Evolutionary conservation across 2,113 vertebrate species (phyloP).

Genomic region (Pristiophorus japonicus): DNA sequence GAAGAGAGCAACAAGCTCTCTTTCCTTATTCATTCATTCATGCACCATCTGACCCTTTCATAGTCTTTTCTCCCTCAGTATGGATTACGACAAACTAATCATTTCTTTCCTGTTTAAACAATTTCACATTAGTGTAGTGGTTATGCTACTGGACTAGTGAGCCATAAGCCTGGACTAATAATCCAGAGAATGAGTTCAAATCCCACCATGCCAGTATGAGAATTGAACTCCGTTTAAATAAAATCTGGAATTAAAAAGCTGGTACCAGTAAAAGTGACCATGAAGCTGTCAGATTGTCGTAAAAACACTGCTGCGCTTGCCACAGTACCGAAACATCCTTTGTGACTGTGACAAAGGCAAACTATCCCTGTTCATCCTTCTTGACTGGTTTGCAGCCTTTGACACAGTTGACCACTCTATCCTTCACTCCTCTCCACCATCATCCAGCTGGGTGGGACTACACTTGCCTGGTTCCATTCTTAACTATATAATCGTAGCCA

Average conservation of each 20-base stretch:
- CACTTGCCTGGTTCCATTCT: too few species aligned
- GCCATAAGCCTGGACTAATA: not conserved
- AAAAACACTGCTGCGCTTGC: too few species aligned
- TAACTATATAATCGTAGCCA: too few species aligned
- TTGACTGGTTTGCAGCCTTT: too few species aligned
- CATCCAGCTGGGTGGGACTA: too few species aligned
- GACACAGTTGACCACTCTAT: too few species aligned
- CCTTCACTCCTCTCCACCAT: too few species aligned
- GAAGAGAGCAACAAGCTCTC: conserved; percentile 61
- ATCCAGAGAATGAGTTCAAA: not conserved
- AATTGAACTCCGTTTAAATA: not conserved
- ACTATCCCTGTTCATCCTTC: too few species aligned
- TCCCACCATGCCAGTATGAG: not conserved
- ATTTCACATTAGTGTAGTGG: not conserved
- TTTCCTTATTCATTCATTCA: conserved; percentile 55
- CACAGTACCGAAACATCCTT: too few species aligned
- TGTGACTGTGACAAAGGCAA: too few species aligned
- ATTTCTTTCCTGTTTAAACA: conserved; percentile 59
- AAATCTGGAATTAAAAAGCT: not conserved
- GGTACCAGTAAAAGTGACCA: not conserved
- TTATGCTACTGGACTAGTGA: not conserved
- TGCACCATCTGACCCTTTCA: conserved; percentile 52
- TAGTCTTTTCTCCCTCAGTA: conserved; percentile 49
- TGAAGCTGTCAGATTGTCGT: not conserved
- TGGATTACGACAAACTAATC: conserved; percentile 57